phyloP scores from a whole-genome alignment of 1,140 invertebrate genomes.

The Heliconius eleuchia region DNA sequence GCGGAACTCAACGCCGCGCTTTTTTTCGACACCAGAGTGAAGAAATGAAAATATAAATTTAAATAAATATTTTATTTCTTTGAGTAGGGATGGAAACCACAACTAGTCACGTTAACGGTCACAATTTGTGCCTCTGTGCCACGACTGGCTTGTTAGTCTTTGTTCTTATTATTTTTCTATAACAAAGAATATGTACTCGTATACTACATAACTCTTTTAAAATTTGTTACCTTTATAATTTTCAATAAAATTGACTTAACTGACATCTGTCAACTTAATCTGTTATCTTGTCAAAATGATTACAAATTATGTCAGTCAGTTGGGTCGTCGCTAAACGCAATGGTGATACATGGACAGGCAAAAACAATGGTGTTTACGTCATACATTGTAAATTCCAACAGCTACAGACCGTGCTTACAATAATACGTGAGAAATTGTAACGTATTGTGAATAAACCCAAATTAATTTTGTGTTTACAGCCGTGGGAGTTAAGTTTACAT shows the following conservation, averaged over 20 bases:
- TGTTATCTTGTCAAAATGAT: conserved; percentile 47
- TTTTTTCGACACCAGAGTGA: too few species aligned
- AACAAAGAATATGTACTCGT: neutral
- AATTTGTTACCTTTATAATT: conserved; percentile 1
- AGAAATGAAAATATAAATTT: too few species aligned
- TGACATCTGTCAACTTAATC: conserved; percentile 23
- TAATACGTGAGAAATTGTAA: conserved; percentile 69
- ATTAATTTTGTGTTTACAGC: conserved; percentile 37
- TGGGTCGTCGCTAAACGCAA: conserved; percentile 37
- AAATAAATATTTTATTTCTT: too few species aligned
- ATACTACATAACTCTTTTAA: neutral
- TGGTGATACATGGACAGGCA: conserved; percentile 48
- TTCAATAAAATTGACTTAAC: conserved; percentile 21
- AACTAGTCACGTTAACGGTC: too few species aligned
- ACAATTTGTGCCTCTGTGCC: too few species aligned
- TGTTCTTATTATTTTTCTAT: neutral
- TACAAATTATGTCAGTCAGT: conserved; percentile 34
- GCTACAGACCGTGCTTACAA: conserved; percentile 42
- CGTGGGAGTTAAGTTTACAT: conserved; percentile 7
- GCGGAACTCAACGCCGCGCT: too few species aligned
- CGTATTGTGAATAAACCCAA: conserved; percentile 54
- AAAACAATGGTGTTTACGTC: conserved; percentile 62
- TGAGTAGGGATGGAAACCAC: too few species aligned
- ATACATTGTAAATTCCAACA: conserved; percentile 56
- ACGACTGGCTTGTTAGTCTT: neutral